Evolutionary conservation across 2,113 vertebrate species (phyloP).

Genomic region (Gracilinanus agilis): DNA sequence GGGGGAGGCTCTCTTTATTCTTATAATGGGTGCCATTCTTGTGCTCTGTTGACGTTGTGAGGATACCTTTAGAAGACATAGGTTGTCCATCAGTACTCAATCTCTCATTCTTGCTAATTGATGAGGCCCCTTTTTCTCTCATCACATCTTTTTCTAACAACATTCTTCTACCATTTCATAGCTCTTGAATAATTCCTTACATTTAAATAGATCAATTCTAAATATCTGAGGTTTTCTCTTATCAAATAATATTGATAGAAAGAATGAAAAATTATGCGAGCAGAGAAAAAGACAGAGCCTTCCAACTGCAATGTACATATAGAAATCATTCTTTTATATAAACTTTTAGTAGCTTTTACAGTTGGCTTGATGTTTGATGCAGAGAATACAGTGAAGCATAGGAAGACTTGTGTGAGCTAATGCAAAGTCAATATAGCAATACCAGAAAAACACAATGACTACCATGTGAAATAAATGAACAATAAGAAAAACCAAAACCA

Average conservation of each 20-base stretch:
- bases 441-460: neutral
- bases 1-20: too few species aligned
- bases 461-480: neutral
- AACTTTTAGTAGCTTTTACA: neutral
- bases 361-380: neutral
- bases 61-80: neutral
- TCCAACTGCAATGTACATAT: neutral
- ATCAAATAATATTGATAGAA: neutral
- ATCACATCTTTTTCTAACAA: neutral
- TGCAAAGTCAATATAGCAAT: neutral
- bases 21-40: too few species aligned
- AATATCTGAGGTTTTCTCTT: slow-evolving; percentile 11
- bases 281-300: neutral
- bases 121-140: neutral
- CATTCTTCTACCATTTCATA: neutral
- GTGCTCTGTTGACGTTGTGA: neutral
- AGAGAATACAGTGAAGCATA: neutral
- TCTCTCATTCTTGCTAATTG: neutral
- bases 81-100: neutral
- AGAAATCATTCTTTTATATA: neutral
- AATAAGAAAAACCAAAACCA: neutral
- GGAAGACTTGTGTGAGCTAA: neutral
- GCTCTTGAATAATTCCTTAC: neutral
- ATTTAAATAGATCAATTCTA: neutral
- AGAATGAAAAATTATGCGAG: neutral